A percentile compares a stretch with the other conserved stretches of the same genome.
Conservation (phyloP, 1,140 invertebrate genomes). For the Bombus haemorrhoidalis region DNA sequence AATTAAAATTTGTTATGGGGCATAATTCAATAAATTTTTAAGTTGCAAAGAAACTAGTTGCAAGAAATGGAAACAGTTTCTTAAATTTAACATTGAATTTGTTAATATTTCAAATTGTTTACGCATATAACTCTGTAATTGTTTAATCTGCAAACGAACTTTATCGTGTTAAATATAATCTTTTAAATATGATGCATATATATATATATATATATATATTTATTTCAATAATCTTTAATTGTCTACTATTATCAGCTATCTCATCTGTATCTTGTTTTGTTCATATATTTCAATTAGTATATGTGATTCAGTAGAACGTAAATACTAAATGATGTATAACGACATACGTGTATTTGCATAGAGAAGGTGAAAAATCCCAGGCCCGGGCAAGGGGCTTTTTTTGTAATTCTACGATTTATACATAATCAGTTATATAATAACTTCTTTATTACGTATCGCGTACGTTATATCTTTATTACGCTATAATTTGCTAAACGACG, state of each 20-base stretch:
- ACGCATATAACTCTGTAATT: neutral
- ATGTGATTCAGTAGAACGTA: neutral
- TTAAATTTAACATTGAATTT: neutral
- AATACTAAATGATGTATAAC: too few relatives aligned
- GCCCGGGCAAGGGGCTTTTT: too few relatives aligned
- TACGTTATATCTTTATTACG: neutral
- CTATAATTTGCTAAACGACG: conserved; percentile 17
- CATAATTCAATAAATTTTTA: neutral
- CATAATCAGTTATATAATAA: conserved; percentile 5
- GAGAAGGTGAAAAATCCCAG: neutral
- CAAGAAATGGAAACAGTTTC: too few relatives aligned
- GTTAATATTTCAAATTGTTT: neutral
- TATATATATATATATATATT: too few relatives aligned
- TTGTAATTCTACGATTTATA: neutral
- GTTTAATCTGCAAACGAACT: neutral
- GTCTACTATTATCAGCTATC: neutral
- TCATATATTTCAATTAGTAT: neutral
- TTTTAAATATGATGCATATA: neutral
- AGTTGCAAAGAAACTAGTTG: neutral
- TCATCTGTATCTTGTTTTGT: neutral
- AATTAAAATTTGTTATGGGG: neutral
- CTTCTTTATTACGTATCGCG: neutral
- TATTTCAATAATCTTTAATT: too few relatives aligned
- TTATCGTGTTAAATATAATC: neutral
- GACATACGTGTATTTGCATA: too few relatives aligned